Evolutionary conservation across 2,888 invertebrate species (phyloP).

Genomic region (Cinara cedri): DNA sequence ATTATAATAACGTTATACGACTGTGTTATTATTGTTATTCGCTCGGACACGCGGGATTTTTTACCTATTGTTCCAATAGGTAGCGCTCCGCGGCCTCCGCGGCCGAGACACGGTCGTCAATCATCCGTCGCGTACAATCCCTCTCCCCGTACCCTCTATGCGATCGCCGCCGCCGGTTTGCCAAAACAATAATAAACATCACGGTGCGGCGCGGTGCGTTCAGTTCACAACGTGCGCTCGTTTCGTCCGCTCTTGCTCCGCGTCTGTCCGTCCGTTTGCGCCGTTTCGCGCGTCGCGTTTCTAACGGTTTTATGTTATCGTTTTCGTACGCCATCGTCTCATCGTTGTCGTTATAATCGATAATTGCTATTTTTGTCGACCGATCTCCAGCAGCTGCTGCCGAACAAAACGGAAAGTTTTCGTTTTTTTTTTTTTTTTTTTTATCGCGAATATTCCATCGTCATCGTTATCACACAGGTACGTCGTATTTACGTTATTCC

Average conservation of each 20-base stretch:
- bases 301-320: background rate
- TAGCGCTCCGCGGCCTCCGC: conserved; percentile 30
- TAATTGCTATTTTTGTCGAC: too few relatives aligned
- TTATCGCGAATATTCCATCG: too few relatives aligned
- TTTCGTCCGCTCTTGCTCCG: background rate
- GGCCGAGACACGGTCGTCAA: conserved; percentile 10
- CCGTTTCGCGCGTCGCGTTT: background rate
- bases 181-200: conserved; percentile 47
- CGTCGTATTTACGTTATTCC: too few relatives aligned
- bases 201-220: background rate
- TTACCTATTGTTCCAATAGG: conserved; percentile 41
- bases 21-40: background rate
- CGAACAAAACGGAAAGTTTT: too few relatives aligned
- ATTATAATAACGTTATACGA: too few relatives aligned
- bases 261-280: background rate
- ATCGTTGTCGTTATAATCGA: too few relatives aligned
- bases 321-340: background rate
- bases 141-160: conserved; percentile 22
- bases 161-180: conserved; percentile 8
- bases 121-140: conserved; percentile 40
- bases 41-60: background rate
- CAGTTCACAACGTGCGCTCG: conserved; percentile 55
- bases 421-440: too few relatives aligned
- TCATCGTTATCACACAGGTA: too few relatives aligned
- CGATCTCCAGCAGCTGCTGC: too few relatives aligned